These are phyloP conservation scores for Sebastolobus altivelis DNA, from an alignment of 2,797 vertebrate genomes.

Conservation along the genomic window DNA sequence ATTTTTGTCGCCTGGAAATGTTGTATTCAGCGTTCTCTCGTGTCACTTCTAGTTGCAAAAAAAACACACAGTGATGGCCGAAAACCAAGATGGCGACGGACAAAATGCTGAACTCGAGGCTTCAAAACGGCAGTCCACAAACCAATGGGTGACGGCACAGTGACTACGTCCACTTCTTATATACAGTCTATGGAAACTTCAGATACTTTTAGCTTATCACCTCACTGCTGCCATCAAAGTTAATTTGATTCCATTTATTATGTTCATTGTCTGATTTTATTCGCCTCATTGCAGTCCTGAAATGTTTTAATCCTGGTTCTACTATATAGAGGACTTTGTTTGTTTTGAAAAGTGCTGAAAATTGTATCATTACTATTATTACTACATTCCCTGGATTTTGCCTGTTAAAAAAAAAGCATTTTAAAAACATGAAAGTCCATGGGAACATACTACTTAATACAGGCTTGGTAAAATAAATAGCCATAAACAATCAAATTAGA, in stretches of 20 bases:
- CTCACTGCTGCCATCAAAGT: neutral
- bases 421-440: neutral
- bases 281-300: neutral
- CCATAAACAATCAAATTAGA: neutral
- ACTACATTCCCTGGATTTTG: neutral
- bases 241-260: neutral
- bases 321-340: neutral
- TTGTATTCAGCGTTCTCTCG: no score
- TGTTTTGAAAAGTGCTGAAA: conserved; percentile 3
- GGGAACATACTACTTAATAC: neutral
- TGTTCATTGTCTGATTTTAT: neutral
- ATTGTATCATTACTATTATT: neutral
- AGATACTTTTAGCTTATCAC: neutral
- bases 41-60: no score
- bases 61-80: no score
- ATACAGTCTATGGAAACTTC: no score
- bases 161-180: no score
- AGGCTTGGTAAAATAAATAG: neutral
- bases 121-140: no score
- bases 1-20: no score
- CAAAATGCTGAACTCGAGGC: no score
- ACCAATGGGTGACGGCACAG: no score
- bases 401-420: neutral
- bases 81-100: no score
- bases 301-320: neutral